Base-by-base conservation (phyloP, 2,888 invertebrate genomes). In the Sarcophaga subvicina region DNA sequence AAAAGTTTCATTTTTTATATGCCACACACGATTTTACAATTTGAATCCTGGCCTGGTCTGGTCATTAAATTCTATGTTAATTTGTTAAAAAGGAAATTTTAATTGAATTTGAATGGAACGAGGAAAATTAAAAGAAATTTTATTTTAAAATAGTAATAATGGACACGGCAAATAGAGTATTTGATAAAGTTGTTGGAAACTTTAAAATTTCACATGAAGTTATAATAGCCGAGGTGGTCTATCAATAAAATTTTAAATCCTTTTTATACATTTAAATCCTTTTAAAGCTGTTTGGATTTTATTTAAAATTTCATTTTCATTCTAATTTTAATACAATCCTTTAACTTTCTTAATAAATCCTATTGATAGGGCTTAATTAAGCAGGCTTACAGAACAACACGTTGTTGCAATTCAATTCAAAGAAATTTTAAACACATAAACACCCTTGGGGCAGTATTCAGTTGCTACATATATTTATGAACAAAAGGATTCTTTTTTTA, bases 21-120 rank as follows among this genome's bases (percentile, higher is more conserved):
- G 62, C 45, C 37, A 37, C 37, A 37, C 37, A 37, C 37, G 37
- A 8, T 10, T 37, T 37, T 37, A 37, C 8, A 37, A 17, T 54
- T 27, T 60, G 72, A 59, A 25, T 45, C 20, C 27, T 27, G 73
- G 79, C 67, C 25, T 69, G 70, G 85, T 83, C 80, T 83, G 59
- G 78, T 69, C 76, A 49, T 72, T 80, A 77, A 80, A 80, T 83
- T 77, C 62, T 49, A 72, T 80, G 86, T 77, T 83, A 83, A 86
- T 86, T 80, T 86, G 77, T 67, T 80, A 80, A 83, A 80, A 69
- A 59, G 22, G 54, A 77, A 84, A 64, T 49, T 63, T 60, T 60
- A 77, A 67, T 77, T 67, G 76, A 66, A 37, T 37, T 37, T 37
- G 2, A 37, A 37, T 37, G 10, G 37, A 37, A 37, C 2, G 37